Evolutionary conservation across 2,888 invertebrate genomes (phyloP).

Genomic region (Amphimallon solstitiale): DNA sequence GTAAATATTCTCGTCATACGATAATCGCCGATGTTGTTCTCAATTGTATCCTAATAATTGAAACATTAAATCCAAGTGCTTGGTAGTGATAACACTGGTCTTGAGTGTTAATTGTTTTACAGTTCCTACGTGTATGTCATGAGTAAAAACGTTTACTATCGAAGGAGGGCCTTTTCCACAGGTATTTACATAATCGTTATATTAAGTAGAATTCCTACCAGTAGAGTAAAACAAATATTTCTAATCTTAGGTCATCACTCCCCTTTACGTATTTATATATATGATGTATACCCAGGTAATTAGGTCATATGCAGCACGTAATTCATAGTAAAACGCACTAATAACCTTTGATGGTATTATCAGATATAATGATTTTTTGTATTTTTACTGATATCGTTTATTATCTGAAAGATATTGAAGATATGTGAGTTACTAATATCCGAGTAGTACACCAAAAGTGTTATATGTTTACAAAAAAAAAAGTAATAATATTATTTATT

Average conservation of each 20-base stretch:
- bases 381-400: constrained; percentile 8
- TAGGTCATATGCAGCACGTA: too few species aligned
- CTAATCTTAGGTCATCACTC: neutral
- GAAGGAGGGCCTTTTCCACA: constrained; percentile 31
- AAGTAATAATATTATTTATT: too few species aligned
- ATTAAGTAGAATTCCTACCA: neutral
- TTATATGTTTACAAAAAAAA: too few species aligned
- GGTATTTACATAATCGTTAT: constrained; percentile 12
- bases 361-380: neutral
- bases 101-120: constrained; percentile 15
- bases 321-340: neutral
- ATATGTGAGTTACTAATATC: neutral
- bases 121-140: neutral
- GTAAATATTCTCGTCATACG: constrained; percentile 20
- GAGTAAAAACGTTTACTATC: constrained; percentile 20
- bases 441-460: neutral
- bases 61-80: constrained; percentile 10
- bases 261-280: neutral
- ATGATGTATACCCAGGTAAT: neutral
- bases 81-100: constrained; percentile 13
- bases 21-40: constrained; percentile 24
- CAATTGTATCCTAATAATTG: constrained; percentile 27
- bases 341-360: constrained; percentile 16
- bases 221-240: neutral
- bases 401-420: neutral